Conservation (phyloP, 2,888 invertebrate genomes). For the Ornithoptera alexandrae region DNA sequence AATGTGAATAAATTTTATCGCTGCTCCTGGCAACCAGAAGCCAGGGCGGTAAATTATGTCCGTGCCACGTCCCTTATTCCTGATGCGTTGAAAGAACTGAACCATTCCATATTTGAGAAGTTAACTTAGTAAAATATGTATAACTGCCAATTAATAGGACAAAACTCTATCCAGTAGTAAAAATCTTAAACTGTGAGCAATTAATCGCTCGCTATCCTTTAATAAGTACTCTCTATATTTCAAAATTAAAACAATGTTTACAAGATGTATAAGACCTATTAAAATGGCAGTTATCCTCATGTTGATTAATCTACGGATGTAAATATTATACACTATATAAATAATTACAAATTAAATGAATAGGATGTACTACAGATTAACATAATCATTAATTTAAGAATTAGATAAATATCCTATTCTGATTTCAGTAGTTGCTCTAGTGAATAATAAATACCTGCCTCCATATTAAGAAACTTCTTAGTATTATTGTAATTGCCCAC, state of each 20-base stretch:
- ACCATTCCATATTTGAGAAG: constrained; percentile 63
- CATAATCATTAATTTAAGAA: constrained; percentile 76
- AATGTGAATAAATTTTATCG: constrained; percentile 64
- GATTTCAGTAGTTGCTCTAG: constrained; percentile 75
- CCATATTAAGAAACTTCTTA: constrained; percentile 56
- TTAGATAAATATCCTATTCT: constrained; percentile 69
- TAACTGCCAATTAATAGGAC: constrained; percentile 66
- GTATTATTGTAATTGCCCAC: constrained; percentile 53
- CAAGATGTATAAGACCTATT: constrained; percentile 41
- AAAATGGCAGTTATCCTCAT: constrained; percentile 65
- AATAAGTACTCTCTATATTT: constrained; percentile 21
- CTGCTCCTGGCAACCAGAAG: constrained; percentile 47
- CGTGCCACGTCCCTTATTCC: constrained; percentile 76
- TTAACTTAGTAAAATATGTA: constrained; percentile 60
- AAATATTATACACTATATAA: constrained; percentile 75
- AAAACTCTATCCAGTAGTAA: constrained; percentile 20
- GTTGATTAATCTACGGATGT: constrained; percentile 64
- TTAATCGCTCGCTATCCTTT: constrained; percentile 14
- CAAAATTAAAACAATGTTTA: constrained; percentile 31
- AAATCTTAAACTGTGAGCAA: constrained; percentile 8
- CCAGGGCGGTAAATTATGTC: constrained; percentile 49
- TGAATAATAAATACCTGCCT: constrained; percentile 55
- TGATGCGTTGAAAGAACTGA: constrained; percentile 70
- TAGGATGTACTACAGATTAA: constrained; percentile 74
- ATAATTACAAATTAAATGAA: constrained; percentile 73